phyloP scores from a whole-genome alignment of 2,113 vertebrate species.

The Gasterosteus nipponicus region DNA sequence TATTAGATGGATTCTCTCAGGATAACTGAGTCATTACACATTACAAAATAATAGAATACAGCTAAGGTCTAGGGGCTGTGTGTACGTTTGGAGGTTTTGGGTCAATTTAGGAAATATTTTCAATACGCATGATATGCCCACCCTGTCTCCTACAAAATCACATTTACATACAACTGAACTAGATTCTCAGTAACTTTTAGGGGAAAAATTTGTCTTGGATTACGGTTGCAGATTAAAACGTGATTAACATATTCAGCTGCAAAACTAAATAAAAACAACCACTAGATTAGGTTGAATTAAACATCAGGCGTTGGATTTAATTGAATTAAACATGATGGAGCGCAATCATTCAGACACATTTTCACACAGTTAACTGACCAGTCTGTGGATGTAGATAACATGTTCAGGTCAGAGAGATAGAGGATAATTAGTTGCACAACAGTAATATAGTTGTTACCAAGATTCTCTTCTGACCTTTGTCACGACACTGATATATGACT shows the following conservation, averaged over 20 bases:
- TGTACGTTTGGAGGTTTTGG: not conserved
- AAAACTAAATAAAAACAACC: no score
- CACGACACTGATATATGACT: not conserved
- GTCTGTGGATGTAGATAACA: not conserved
- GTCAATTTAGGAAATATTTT: no score
- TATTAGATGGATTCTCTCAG: not conserved
- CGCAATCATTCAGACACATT: not conserved
- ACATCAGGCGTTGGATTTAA: not conserved
- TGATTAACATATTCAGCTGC: no score
- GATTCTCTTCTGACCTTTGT: not conserved
- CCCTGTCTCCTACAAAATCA: no score
- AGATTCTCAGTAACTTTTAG: no score
- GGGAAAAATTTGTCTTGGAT: no score
- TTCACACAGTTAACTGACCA: not conserved
- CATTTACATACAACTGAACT: no score
- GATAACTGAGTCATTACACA: not conserved
- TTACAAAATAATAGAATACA: not conserved
- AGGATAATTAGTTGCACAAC: not conserved
- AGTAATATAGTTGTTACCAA: not conserved
- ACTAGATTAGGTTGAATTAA: no score
- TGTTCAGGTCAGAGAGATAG: not conserved
- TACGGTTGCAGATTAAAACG: no score
- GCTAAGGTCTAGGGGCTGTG: not conserved
- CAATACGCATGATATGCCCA: no score
- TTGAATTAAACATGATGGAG: not conserved